Percentiles rank a stretch among this genome's conserved stretches.
These are phyloP conservation scores for Drosophila falleni DNA, from an alignment of 2,888 invertebrate species.

Conservation along the genomic window DNA sequence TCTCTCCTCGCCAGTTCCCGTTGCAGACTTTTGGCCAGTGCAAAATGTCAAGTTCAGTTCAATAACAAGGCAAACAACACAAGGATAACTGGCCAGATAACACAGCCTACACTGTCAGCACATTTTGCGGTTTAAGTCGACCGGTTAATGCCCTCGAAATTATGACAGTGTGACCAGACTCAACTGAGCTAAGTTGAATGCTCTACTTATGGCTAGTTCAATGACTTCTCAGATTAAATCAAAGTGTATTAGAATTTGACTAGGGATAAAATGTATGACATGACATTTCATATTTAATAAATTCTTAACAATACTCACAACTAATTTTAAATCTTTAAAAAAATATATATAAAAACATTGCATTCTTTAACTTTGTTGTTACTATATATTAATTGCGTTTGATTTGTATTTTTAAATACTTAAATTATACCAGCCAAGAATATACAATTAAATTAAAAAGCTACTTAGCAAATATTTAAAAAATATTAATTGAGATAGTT, in stretches of 20 bases:
- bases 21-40: slow-evolving; percentile 50
- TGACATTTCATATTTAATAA: not conserved
- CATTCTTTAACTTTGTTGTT: too few species aligned
- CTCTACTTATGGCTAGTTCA: slow-evolving; percentile 11
- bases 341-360: too few species aligned
- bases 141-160: slow-evolving; percentile 27
- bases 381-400: not conserved
- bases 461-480: too few species aligned
- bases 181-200: slow-evolving; percentile 12
- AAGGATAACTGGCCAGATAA: slow-evolving; percentile 23
- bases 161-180: slow-evolving; percentile 8
- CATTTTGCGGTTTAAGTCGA: slow-evolving; percentile 27
- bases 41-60: slow-evolving; percentile 85
- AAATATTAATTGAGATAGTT: too few species aligned
- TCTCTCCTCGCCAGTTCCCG: not conserved
- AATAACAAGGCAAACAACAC: slow-evolving; percentile 77
- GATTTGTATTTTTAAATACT: not conserved
- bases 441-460: too few species aligned
- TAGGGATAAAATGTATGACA: not conserved
- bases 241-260: not conserved
- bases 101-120: slow-evolving; percentile 3
- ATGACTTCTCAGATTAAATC: not conserved
- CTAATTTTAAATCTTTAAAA: not conserved
- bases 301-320: not conserved
- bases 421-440: not conserved